A percentile compares a stretch with the other conserved stretches of the same genome.
Evolutionary conservation across 2,888 invertebrate genomes (phyloP).

Genomic region (Cacoxenus indagator): DNA sequence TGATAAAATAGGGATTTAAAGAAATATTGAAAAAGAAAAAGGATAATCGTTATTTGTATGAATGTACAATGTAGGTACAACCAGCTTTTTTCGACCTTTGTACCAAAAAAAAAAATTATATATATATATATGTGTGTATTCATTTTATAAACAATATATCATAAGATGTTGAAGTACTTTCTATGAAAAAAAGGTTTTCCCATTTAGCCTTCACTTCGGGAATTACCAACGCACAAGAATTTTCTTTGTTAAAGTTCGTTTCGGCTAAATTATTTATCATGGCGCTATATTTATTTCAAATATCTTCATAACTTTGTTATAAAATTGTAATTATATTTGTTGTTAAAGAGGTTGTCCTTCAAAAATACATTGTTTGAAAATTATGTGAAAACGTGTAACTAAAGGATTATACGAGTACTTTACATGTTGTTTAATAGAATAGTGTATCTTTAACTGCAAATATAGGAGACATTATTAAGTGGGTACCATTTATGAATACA

Average conservation of each 20-base stretch:
- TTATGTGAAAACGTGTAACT: neutral
- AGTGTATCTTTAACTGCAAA: too few relatives aligned
- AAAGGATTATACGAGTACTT: too few relatives aligned
- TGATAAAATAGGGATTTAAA: conserved; percentile 35
- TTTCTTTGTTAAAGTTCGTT: neutral
- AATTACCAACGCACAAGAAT: neutral
- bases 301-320: neutral
- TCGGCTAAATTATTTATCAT: neutral
- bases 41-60: neutral
- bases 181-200: neutral
- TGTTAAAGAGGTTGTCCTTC: neutral
- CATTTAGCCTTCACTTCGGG: neutral
- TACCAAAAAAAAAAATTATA: neutral
- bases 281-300: neutral
- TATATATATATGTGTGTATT: too few relatives aligned
- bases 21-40: neutral
- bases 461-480: too few relatives aligned
- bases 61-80: neutral
- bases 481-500: too few relatives aligned
- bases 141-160: neutral
- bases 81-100: too few relatives aligned
- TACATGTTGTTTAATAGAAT: too few relatives aligned
- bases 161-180: neutral
- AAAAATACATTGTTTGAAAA: neutral
- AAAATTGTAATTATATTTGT: neutral